Evolutionary conservation across 2,888 invertebrate genomes (phyloP).

Genomic region (Melanostoma scalare): DNA sequence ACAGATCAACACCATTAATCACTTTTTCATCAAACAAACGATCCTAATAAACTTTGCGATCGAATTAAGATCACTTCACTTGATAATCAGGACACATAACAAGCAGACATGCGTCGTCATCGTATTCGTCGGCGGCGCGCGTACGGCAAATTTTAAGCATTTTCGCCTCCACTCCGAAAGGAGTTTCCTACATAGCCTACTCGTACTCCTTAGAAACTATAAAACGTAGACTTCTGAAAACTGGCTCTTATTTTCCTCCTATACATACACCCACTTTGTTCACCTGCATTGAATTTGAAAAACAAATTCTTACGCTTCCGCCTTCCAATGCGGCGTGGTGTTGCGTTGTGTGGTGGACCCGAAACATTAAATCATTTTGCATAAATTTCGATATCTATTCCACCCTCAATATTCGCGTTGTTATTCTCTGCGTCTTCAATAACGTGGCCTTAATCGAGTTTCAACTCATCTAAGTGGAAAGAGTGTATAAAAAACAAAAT

Average conservation of each 20-base stretch:
- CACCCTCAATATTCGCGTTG: slow-evolving; percentile 62
- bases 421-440: slow-evolving; percentile 11
- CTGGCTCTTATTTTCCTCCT: slow-evolving; percentile 39
- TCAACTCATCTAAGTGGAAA: slow-evolving; percentile 42
- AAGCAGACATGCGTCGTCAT: slow-evolving; percentile 25
- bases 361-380: slow-evolving; percentile 67
- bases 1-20: slow-evolving; percentile 65
- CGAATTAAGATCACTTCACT: slow-evolving; percentile 71
- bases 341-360: slow-evolving; percentile 16
- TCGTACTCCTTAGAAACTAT: slow-evolving; percentile 48
- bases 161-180: slow-evolving; percentile 33
- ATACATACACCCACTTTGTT: slow-evolving; percentile 58
- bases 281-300: slow-evolving; percentile 62
- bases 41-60: slow-evolving; percentile 60
- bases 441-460: slow-evolving; percentile 62
- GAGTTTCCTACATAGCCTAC: slow-evolving; percentile 39
- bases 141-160: slow-evolving; percentile 6
- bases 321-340: slow-evolving; percentile 40
- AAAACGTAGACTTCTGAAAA: slow-evolving; percentile 47
- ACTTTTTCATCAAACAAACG: slow-evolving; percentile 67
- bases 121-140: background rate
- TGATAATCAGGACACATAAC: slow-evolving; percentile 65
- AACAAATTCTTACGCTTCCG: slow-evolving; percentile 56
- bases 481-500: slow-evolving; percentile 7
- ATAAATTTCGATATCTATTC: slow-evolving; percentile 72